Evolutionary conservation across 2,797 vertebrate species (phyloP).

Genomic region (Alfaro cultratus): DNA sequence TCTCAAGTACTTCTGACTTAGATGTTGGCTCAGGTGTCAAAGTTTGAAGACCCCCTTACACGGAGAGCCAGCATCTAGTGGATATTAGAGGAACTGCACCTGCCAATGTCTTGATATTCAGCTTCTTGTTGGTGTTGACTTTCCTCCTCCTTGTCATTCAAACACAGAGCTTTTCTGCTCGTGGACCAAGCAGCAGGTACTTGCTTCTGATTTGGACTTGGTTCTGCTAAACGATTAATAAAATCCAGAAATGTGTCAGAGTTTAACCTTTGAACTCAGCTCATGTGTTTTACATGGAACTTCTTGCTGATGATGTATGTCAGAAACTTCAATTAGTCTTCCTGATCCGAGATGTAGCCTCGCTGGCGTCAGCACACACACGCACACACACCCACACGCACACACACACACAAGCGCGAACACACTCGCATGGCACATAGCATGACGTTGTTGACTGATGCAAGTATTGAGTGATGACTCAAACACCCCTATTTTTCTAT

Average conservation of each 20-base stretch:
- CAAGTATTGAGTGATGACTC: conserved; percentile 24
- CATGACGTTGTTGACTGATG: conserved; percentile 10
- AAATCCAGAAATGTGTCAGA: not conserved
- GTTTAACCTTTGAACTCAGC: not conserved
- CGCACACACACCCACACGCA: not conserved
- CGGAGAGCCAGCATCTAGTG: not conserved
- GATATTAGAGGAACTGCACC: not conserved
- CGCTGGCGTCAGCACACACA: conserved; percentile 1
- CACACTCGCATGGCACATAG: not conserved
- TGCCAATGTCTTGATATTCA: not conserved
- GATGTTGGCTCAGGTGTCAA: not conserved
- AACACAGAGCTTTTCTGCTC: not conserved
- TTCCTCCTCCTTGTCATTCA: not conserved
- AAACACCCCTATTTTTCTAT: conserved; percentile 52
- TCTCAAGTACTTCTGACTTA: not conserved
- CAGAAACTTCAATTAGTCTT: conserved; percentile 8
- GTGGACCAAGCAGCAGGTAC: not conserved
- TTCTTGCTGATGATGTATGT: not conserved
- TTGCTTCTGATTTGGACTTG: not conserved
- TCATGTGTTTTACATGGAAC: not conserved
- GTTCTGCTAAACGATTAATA: not conserved
- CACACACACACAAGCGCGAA: conserved; percentile 7
- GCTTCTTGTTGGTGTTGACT: not conserved
- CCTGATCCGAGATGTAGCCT: not conserved
- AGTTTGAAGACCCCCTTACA: not conserved